Evolutionary conservation across 2,888 invertebrate species (phyloP).

Genomic region (Dione vanillae): DNA sequence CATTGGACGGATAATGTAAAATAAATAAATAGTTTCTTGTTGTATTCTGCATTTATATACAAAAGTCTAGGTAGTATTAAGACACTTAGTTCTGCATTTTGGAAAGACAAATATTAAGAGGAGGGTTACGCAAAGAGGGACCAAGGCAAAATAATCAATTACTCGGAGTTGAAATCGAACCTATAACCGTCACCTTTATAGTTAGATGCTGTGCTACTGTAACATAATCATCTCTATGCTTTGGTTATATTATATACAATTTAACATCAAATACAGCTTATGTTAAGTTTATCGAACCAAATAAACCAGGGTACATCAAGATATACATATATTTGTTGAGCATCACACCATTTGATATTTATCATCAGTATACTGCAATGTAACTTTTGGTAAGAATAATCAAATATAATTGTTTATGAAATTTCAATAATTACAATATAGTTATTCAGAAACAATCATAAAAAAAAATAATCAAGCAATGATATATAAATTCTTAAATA

Average conservation of each 20-base stretch:
- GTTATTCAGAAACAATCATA: background rate
- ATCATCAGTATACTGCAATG: background rate
- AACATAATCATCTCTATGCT: too few species aligned
- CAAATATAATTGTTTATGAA: background rate
- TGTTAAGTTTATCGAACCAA: background rate
- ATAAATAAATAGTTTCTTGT: too few species aligned
- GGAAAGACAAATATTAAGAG: too few species aligned
- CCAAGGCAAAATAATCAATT: too few species aligned
- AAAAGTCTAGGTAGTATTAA: too few species aligned
- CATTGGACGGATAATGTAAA: background rate
- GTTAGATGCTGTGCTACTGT: too few species aligned
- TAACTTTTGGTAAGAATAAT: background rate
- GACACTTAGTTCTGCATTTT: too few species aligned
- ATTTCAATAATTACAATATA: background rate
- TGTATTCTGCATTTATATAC: too few species aligned
- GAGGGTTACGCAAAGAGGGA: too few species aligned
- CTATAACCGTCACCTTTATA: too few species aligned
- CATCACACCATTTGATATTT: background rate
- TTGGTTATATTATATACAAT: background rate
- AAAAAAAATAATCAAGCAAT: background rate
- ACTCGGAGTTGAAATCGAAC: too few species aligned
- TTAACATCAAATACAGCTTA: background rate
- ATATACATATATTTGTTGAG: background rate
- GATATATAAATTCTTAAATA: conserved; percentile 7
- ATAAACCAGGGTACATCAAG: background rate